Percentiles rank a stretch among this genome's conserved stretches.
phyloP scores from a whole-genome alignment of 2,113 vertebrate species.

The Ranitomeya variabilis region DNA sequence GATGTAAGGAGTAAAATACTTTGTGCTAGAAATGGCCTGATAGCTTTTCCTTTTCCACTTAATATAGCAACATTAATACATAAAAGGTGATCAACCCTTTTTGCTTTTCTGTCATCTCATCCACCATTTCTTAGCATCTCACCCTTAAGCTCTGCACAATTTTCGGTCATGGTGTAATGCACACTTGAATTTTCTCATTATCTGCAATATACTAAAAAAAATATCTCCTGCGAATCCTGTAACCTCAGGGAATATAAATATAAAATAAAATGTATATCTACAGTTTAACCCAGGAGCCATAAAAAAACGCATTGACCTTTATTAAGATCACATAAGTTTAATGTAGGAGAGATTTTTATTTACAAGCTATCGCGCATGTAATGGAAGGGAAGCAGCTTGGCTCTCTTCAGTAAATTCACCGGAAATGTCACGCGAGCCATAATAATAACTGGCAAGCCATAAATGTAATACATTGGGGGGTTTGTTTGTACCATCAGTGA shows the following conservation, averaged over 20 bases:
- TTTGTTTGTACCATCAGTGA: not conserved
- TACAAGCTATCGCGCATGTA: conserved; percentile 57
- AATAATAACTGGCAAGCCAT: conserved; percentile 47
- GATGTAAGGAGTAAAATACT: not conserved
- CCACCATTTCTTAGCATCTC: conserved; percentile 19
- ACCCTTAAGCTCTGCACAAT: conserved; percentile 42
- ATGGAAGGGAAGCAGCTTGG: conserved; percentile 45
- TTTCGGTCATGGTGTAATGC: conserved; percentile 54
- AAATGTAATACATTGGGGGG: conserved; percentile 15
- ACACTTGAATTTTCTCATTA: conserved; percentile 58
- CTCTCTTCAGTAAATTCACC: conserved; percentile 45
- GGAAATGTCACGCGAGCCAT: conserved; percentile 52
- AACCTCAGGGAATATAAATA: conserved; percentile 52
- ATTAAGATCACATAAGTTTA: conserved; percentile 56
- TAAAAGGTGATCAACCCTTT: conserved; percentile 41
- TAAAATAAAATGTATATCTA: conserved; percentile 58
- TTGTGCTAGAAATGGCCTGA: not conserved
- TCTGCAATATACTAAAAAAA: conserved; percentile 43
- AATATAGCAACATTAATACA: conserved; percentile 29
- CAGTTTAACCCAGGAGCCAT: conserved; percentile 57
- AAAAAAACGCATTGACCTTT: conserved; percentile 57
- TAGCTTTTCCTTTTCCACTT: conserved; percentile 9
- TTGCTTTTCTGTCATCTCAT: conserved; percentile 37
- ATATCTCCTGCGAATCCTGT: conserved; percentile 46
- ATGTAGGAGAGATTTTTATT: conserved; percentile 56